These are phyloP conservation scores for Diorhabda carinulata DNA, from an alignment of 1,140 invertebrate genomes.

Conservation along the genomic window DNA sequence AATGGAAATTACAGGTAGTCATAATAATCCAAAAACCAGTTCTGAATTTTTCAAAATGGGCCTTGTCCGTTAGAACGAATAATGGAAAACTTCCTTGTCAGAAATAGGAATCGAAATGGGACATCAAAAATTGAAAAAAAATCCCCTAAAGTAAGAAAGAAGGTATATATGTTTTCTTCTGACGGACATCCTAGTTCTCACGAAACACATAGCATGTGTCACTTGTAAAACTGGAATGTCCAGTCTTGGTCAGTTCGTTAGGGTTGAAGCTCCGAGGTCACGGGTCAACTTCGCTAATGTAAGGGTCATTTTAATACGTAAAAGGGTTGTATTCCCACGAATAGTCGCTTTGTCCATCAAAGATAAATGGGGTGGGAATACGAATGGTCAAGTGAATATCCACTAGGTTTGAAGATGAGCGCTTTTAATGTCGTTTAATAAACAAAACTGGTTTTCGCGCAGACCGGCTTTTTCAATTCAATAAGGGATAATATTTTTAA, in stretches of 20 bases:
- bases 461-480: slow-evolving; percentile 21
- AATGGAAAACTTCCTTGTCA: slow-evolving; percentile 6
- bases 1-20: no score
- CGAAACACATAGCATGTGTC: slow-evolving; percentile 34
- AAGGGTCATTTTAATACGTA: slow-evolving; percentile 35
- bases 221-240: slow-evolving; percentile 38
- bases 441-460: slow-evolving; percentile 22
- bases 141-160: slow-evolving; percentile 8
- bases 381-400: slow-evolving; percentile 40
- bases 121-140: slow-evolving; percentile 13
- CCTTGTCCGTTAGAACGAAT: slow-evolving; percentile 2
- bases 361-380: slow-evolving; percentile 36
- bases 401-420: slow-evolving; percentile 29
- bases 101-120: slow-evolving; percentile 1
- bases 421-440: slow-evolving; percentile 13
- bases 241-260: slow-evolving; percentile 41
- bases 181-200: slow-evolving; percentile 36
- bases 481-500: slow-evolving; percentile 3
- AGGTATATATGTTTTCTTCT: slow-evolving; percentile 1
- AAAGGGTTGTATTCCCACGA: slow-evolving; percentile 35
- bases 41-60: not conserved
- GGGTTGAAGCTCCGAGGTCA: slow-evolving; percentile 30
- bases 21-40: not conserved
- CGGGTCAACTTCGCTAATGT: slow-evolving; percentile 36
- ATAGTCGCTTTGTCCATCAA: slow-evolving; percentile 32